Base-by-base conservation (phyloP, 2,888 invertebrate genomes). In the Halictus quadricinctus region DNA sequence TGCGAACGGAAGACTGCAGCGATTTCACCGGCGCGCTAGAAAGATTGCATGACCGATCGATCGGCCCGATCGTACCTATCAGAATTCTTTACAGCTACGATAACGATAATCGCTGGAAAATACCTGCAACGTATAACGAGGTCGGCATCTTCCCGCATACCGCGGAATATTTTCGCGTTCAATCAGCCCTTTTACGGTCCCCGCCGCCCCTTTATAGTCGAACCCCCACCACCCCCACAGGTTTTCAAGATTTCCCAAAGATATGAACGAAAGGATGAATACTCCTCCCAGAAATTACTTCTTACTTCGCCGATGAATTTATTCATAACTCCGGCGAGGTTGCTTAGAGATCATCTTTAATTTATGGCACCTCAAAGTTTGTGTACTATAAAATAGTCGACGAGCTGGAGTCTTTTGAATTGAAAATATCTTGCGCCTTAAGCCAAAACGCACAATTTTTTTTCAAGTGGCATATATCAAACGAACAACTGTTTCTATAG, bases 81-180 rank as follows among this genome's bases (percentile, higher is more conserved):
- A 83, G 86, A 78, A 86, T 77, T 78, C 81, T 81, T 87, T 87
- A 86, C 81, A 80, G 54, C 72, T 78, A 86, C 73, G 87, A 83
- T 87, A 87, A 87, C 86, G 87, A 83, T 86, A 83, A 85, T 83
- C 87, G 86, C n/a, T 21, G 25, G 83, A 21, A 81, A 80, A 84
- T 83, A 69, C n/a, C 79, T 50, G 48, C 43, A 64, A 69, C 78
- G 72, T 73, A 69, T 80, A 80, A 81, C 81, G 54, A 76, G 48
- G 15, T 36, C 75, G 72, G 58, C 70, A 60, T 66, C 77, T 58
- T 75, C n/a, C 80, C 58, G 43, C 54, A 50, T 25, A 48, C 73
- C 76, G 73, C n/a, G 76, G 77, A 74, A 84, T 81, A 76, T 74
- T 75, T 80, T 76, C 80, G 43, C 48, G 64, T 73, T 74, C 66